Evolutionary conservation across 2,113 vertebrate species (phyloP).

Genomic region (Pelvicachromis taeniatus): DNA sequence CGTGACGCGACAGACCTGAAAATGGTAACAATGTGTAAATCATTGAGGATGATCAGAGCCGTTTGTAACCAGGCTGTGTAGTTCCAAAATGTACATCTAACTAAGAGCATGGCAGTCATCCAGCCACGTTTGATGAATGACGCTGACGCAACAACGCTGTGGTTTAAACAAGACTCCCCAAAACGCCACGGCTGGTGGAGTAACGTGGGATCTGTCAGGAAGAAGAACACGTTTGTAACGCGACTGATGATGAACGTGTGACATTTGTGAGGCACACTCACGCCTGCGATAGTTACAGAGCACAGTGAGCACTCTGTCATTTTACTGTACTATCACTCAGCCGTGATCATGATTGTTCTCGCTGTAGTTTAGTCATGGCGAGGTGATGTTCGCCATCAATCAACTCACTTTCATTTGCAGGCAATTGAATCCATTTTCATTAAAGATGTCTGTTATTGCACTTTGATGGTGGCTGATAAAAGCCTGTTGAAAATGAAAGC

Average conservation of each 20-base stretch:
- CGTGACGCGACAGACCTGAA: too few species aligned
- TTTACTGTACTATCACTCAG: conserved; percentile 42
- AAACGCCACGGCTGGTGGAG: background rate
- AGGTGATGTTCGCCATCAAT: conserved; percentile 55
- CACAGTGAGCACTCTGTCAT: conserved; percentile 5
- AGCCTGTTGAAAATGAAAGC: conserved; percentile 38
- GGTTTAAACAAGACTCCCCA: background rate
- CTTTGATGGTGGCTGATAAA: conserved; percentile 55
- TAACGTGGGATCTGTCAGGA: background rate
- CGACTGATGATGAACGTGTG: background rate
- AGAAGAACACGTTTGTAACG: background rate
- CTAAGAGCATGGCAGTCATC: too few species aligned
- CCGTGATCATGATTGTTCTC: conserved; percentile 35
- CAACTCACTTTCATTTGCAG: conserved; percentile 37
- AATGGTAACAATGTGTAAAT: too few species aligned
- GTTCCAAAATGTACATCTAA: too few species aligned
- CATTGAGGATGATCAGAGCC: too few species aligned
- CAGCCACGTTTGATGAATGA: too few species aligned
- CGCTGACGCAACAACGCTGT: background rate
- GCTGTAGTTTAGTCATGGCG: conserved; percentile 26
- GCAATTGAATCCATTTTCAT: conserved; percentile 54
- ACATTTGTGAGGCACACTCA: background rate
- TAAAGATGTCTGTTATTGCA: conserved; percentile 43
- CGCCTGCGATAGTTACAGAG: background rate
- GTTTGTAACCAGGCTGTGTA: too few species aligned